Evolutionary conservation across 2,888 invertebrate genomes (phyloP).

Genomic region (Myathropa florea): DNA sequence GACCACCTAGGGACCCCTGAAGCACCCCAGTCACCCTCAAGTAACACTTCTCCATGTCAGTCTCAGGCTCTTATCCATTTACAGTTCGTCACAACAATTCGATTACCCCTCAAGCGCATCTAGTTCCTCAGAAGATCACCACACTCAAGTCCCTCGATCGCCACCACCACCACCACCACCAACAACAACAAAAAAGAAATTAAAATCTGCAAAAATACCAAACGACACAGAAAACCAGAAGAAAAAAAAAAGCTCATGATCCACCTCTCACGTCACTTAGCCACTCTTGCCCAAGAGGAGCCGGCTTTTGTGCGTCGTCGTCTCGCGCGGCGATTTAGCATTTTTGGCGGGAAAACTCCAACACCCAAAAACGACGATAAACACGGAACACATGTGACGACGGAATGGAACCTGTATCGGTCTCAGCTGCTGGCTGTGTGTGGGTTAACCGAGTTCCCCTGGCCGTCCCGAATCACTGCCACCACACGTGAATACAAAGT

Average conservation of each 20-base stretch:
- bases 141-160: neutral
- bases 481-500: neutral
- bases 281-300: neutral
- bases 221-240: neutral
- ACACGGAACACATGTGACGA: constrained; percentile 33
- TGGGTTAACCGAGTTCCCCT: neutral
- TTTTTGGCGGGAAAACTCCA: constrained; percentile 65
- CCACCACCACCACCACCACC: neutral
- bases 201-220: neutral
- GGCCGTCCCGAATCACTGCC: neutral
- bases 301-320: neutral
- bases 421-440: neutral
- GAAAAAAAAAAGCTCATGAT: neutral
- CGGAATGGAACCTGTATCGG: neutral
- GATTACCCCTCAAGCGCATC: neutral
- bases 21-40: too few relatives aligned
- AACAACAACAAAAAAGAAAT: neutral
- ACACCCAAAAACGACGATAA: constrained; percentile 12
- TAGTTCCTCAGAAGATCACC: neutral
- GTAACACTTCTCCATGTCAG: too few relatives aligned
- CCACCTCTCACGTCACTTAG: neutral
- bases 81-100: neutral
- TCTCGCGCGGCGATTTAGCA: constrained; percentile 27
- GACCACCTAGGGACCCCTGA: too few relatives aligned
- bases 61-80: neutral